These are phyloP conservation scores for Synanthedon tipuliformis DNA, from an alignment of 2,888 invertebrate species.

Conservation along the genomic window DNA sequence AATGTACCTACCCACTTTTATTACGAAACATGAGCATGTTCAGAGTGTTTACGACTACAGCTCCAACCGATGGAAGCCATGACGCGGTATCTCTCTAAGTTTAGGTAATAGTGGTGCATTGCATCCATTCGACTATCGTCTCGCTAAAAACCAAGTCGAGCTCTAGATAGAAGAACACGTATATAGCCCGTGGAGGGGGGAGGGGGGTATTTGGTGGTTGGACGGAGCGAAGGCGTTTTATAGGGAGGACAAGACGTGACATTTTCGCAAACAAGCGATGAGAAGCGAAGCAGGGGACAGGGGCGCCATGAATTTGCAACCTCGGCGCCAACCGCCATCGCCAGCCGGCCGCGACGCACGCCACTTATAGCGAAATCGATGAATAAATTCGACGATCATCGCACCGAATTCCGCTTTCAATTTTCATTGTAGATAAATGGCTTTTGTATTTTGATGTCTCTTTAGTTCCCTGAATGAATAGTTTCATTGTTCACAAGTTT, in stretches of 20 bases:
- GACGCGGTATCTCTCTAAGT: constrained; percentile 14
- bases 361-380: constrained; percentile 38
- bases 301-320: constrained; percentile 38
- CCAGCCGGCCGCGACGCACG: constrained; percentile 21
- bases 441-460: constrained; percentile 8
- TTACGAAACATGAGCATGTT: constrained; percentile 5
- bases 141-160: constrained; percentile 27
- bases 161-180: constrained; percentile 25
- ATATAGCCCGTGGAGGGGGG: constrained; percentile 4
- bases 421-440: constrained; percentile 21
- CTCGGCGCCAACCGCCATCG: constrained; percentile 14
- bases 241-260: constrained; percentile 37
- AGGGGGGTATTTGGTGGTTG: constrained; percentile 6
- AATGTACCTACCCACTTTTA: background rate
- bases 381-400: constrained; percentile 32
- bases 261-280: constrained; percentile 55
- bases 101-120: constrained; percentile 15
- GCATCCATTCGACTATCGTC: constrained; percentile 20
- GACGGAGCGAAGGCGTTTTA: constrained; percentile 13
- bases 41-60: constrained; percentile 18
- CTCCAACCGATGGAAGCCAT: constrained; percentile 14
- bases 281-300: constrained; percentile 25
- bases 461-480: too few relatives aligned
- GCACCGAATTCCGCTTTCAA: constrained; percentile 13
- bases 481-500: too few relatives aligned